Evolutionary conservation across 2,113 vertebrate genomes (phyloP).

Genomic region (Microtus montanus): DNA sequence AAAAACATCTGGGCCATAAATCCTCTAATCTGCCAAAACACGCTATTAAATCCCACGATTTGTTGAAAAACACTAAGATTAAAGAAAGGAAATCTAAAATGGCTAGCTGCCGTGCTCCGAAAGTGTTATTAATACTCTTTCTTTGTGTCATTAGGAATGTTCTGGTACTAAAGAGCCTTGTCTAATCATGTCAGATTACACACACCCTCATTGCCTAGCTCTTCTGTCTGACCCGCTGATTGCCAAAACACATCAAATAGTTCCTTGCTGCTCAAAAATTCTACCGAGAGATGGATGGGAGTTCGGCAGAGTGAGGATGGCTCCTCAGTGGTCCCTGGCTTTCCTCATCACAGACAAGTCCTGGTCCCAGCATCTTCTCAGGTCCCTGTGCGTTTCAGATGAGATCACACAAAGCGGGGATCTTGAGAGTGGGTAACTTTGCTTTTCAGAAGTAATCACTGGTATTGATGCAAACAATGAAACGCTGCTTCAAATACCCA

Average conservation of each 20-base stretch:
- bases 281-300: slow-evolving; percentile 69
- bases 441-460: slow-evolving; percentile 35
- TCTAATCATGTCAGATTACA: slow-evolving; percentile 98
- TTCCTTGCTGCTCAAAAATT: slow-evolving; percentile 82
- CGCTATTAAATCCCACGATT: slow-evolving; percentile 98
- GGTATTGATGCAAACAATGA: slow-evolving; percentile 46
- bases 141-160: slow-evolving; percentile 96
- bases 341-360: background rate
- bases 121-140: slow-evolving; percentile 95
- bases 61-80: slow-evolving; percentile 99
- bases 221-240: slow-evolving; percentile 87
- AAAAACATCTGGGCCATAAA: slow-evolving; percentile 99
- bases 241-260: slow-evolving; percentile 85
- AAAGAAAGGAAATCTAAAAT: slow-evolving; percentile 96
- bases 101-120: slow-evolving; percentile 91
- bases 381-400: slow-evolving; percentile 35
- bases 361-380: background rate
- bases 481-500: background rate
- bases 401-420: background rate
- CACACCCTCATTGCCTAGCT: slow-evolving; percentile 91
- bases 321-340: slow-evolving; percentile 39
- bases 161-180: slow-evolving; percentile 96
- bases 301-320: background rate
- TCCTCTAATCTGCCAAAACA: slow-evolving; percentile 98
- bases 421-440: slow-evolving; percentile 5